A percentile compares a stretch with the other conserved stretches of the same genome.
phyloP scores from a whole-genome alignment of 1,140 invertebrate genomes.

The Archegozetes longisetosus region DNA sequence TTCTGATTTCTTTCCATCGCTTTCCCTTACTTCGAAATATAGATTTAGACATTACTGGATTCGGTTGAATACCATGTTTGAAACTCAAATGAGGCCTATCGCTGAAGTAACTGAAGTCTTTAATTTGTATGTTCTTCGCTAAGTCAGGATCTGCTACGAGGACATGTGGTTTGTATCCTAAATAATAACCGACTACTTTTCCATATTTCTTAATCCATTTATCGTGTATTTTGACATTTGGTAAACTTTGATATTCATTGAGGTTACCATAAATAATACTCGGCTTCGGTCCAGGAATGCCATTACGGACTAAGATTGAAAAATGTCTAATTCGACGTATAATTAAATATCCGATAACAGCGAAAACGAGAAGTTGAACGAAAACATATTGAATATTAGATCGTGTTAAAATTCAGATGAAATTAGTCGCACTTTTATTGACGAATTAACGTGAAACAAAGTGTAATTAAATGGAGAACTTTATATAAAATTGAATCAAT shows the following conservation, averaged over 20 bases:
- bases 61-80: conserved; percentile 7
- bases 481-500: too few species aligned
- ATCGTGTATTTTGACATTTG: conserved; percentile 20
- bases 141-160: conserved; percentile 28
- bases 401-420: too few species aligned
- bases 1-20: conserved; percentile 36
- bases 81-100: conserved; percentile 21
- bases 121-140: conserved; percentile 29
- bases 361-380: too few species aligned
- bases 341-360: too few species aligned
- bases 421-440: too few species aligned
- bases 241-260: not conserved
- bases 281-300: conserved; percentile 27
- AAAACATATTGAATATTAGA: too few species aligned
- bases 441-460: too few species aligned
- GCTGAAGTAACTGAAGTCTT: conserved; percentile 27
- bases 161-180: conserved; percentile 25
- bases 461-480: too few species aligned
- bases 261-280: conserved; percentile 26
- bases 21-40: conserved; percentile 19
- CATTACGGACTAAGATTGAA: conserved; percentile 11
- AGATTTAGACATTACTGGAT: conserved; percentile 7
- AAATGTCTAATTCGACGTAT: not conserved
- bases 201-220: conserved; percentile 28
- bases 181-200: conserved; percentile 27